Percentiles rank a stretch among this genome's conserved stretches.
Evolutionary conservation across 2,888 invertebrate species (phyloP).

Genomic region (Strigamia maritima): DNA sequence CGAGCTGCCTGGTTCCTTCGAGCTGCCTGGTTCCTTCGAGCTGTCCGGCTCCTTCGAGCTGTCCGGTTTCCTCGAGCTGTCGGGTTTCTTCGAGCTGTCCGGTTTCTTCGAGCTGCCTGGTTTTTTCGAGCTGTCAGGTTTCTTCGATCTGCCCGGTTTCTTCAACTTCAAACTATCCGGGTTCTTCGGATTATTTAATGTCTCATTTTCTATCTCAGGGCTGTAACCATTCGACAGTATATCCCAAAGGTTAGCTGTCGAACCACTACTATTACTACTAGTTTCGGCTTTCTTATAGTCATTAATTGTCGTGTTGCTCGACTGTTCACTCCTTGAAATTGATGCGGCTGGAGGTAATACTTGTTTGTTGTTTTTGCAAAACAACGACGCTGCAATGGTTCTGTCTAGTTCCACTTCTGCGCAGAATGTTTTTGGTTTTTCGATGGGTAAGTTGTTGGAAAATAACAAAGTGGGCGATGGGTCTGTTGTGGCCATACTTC

Average conservation of each 20-base stretch:
- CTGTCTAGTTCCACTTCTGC: background rate
- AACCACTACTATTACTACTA: no score
- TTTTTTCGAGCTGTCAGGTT: background rate
- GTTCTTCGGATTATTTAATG: background rate
- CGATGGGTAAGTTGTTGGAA: no score
- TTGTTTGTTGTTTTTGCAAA: background rate
- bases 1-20: background rate
- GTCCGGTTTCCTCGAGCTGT: background rate
- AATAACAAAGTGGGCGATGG: no score
- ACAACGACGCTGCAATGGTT: background rate
- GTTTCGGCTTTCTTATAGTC: background rate
- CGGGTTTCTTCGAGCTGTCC: background rate
- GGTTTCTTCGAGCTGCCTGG: no score
- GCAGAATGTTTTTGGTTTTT: no score
- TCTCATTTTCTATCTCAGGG: background rate
- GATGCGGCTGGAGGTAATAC: no score
- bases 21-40: background rate
- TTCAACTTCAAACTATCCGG: no score
- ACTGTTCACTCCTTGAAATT: background rate
- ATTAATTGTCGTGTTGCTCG: background rate
- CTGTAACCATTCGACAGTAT: no score
- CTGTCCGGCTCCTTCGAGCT: background rate
- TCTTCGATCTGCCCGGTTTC: background rate
- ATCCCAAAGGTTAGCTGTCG: no score
- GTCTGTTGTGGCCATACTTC: no score